These are phyloP conservation scores for Amblyraja radiata DNA, from an alignment of 2,797 vertebrate genomes.

Conservation along the genomic window DNA sequence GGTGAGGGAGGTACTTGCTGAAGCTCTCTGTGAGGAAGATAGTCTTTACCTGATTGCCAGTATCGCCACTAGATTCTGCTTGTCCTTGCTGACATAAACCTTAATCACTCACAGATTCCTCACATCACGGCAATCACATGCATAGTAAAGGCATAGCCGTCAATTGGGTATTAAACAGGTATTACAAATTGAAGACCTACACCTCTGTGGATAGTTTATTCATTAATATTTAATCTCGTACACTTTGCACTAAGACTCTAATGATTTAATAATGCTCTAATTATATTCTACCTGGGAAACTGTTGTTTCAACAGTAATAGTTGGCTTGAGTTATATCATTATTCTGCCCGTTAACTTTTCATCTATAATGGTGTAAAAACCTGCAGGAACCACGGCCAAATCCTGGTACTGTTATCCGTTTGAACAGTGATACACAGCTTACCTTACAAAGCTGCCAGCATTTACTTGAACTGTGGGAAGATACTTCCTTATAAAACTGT, in stretches of 20 bases:
- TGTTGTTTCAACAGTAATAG: conserved; percentile 15
- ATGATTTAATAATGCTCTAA: conserved; percentile 33
- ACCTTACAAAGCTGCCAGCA: background rate
- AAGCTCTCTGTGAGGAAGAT: background rate
- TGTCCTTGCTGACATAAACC: background rate
- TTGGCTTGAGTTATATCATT: background rate
- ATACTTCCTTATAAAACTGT: background rate
- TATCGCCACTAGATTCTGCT: background rate
- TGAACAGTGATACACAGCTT: conserved; percentile 2
- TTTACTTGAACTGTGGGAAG: background rate
- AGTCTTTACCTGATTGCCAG: background rate
- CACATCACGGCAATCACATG: background rate
- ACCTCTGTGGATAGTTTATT: background rate
- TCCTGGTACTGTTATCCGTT: background rate
- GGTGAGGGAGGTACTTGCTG: background rate
- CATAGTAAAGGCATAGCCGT: background rate
- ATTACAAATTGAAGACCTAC: conserved; percentile 27
- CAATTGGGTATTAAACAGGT: conserved; percentile 3
- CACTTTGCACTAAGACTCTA: conserved; percentile 30
- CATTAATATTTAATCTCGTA: conserved; percentile 37
- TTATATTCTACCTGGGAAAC: conserved; percentile 27
- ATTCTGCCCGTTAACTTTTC: background rate
- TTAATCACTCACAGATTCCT: conserved; percentile 10
- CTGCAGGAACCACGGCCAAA: background rate
- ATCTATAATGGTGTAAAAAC: conserved; percentile 3